Percentiles rank a stretch among this genome's conserved stretches.
Conservation (phyloP, 1,140 invertebrate species). For the Amyelois transitella region DNA sequence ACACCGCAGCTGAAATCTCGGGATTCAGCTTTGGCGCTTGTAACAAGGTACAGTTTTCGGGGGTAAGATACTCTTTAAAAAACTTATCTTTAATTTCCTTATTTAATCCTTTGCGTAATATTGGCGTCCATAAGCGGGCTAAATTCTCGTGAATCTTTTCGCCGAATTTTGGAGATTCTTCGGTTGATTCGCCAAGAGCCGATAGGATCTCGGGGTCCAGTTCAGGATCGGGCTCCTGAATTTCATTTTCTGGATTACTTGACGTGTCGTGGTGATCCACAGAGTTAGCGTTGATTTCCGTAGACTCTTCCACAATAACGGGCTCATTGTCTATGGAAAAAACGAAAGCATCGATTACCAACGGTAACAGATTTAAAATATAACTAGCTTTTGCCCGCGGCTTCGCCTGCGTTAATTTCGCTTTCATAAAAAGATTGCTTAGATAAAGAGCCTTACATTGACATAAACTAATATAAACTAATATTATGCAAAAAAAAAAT, state of each 20-base stretch:
- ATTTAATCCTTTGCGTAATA: constrained; percentile 17
- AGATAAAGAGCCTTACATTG: no score
- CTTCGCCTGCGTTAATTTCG: no score
- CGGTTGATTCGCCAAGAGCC: constrained; percentile 13
- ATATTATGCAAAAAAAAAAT: no score
- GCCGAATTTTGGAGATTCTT: constrained; percentile 11
- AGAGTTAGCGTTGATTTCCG: no score
- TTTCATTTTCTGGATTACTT: no score
- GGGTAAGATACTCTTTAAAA: constrained; percentile 16
- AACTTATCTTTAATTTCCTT: constrained; percentile 16
- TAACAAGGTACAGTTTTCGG: constrained; percentile 17
- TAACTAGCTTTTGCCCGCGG: no score
- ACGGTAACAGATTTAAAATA: no score
- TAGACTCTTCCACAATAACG: no score
- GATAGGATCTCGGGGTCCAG: constrained; percentile 14
- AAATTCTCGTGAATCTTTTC: constrained; percentile 14
- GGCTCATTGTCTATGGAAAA: no score
- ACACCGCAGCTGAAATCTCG: constrained; percentile 18
- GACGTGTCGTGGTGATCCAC: no score
- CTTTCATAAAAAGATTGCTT: no score
- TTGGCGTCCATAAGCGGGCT: constrained; percentile 5
- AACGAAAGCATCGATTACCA: background rate
- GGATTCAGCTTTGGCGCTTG: constrained; percentile 20
- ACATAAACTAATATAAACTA: no score
- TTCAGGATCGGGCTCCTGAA: background rate